Conservation (phyloP, 2,888 invertebrate genomes). For the Aspidiotus rigidus region DNA sequence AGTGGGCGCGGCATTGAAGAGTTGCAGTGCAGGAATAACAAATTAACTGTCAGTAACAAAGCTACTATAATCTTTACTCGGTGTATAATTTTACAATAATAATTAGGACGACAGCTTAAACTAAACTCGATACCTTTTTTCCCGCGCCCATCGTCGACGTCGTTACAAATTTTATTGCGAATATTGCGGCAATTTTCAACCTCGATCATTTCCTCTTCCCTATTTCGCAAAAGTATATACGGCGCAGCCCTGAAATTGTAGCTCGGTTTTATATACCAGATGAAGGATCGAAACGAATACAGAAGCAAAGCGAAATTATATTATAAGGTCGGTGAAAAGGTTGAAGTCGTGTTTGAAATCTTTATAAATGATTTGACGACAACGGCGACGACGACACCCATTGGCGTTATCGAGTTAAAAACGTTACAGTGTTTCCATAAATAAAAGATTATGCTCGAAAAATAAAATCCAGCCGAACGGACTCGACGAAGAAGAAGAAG, state of each 20-base stretch:
- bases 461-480: constrained; percentile 10
- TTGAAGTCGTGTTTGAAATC: constrained; percentile 14
- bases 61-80: constrained; percentile 20
- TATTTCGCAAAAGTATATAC: background rate
- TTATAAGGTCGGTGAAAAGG: background rate
- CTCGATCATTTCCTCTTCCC: background rate
- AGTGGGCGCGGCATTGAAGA: too few species aligned
- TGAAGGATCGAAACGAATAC: background rate
- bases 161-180: constrained; percentile 1
- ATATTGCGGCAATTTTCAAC: constrained; percentile 1
- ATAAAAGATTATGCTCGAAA: constrained; percentile 14
- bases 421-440: constrained; percentile 6
- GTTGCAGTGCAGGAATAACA: background rate
- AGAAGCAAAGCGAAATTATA: background rate
- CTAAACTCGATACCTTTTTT: background rate
- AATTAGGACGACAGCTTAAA: constrained; percentile 20
- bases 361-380: constrained; percentile 16
- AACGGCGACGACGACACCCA: background rate
- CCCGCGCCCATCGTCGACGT: background rate
- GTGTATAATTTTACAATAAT: constrained; percentile 25
- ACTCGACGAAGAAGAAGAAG: background rate
- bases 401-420: constrained; percentile 9
- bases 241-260: background rate
- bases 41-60: constrained; percentile 26
- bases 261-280: background rate